These are phyloP conservation scores for Acronicta leporina DNA, from an alignment of 2,888 invertebrate species.

Conservation along the genomic window DNA sequence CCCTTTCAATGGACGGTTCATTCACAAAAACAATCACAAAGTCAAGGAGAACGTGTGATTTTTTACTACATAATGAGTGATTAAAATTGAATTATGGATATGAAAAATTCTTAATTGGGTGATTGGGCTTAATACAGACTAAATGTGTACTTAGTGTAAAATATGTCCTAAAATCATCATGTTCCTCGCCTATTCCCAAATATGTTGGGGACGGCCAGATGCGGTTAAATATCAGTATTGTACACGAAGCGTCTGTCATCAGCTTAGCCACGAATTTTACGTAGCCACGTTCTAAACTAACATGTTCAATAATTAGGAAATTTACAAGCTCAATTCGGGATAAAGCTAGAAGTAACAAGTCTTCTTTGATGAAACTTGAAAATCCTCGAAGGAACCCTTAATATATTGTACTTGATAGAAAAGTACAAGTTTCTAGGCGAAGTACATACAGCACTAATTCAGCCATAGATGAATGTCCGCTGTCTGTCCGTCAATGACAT, in stretches of 20 bases:
- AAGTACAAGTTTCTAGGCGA: background rate
- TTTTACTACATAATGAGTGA: conserved; percentile 32
- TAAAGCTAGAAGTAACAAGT: background rate
- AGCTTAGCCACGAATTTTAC: too few species aligned
- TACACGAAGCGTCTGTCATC: too few species aligned
- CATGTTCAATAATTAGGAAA: too few species aligned
- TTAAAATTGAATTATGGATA: conserved; percentile 24
- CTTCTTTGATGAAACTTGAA: background rate
- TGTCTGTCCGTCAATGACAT: conserved; percentile 28
- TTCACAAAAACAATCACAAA: conserved; percentile 51
- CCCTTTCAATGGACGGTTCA: conserved; percentile 65
- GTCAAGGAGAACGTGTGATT: conserved; percentile 44
- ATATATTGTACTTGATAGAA: background rate
- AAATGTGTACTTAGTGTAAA: too few species aligned
- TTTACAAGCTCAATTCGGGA: too few species aligned
- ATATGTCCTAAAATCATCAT: too few species aligned
- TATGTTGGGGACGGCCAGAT: too few species aligned
- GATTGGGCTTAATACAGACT: background rate
- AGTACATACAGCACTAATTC: conserved; percentile 1
- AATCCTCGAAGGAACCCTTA: background rate
- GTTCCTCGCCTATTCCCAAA: too few species aligned
- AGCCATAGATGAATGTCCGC: background rate
- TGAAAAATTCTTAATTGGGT: conserved; percentile 17
- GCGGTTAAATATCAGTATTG: too few species aligned
- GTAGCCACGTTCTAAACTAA: too few species aligned